Evolutionary conservation across 2,888 invertebrate genomes (phyloP), one percentile per base, ranked within the genome.

Genomic region (Caenorhabditis macrosperma): DNA sequence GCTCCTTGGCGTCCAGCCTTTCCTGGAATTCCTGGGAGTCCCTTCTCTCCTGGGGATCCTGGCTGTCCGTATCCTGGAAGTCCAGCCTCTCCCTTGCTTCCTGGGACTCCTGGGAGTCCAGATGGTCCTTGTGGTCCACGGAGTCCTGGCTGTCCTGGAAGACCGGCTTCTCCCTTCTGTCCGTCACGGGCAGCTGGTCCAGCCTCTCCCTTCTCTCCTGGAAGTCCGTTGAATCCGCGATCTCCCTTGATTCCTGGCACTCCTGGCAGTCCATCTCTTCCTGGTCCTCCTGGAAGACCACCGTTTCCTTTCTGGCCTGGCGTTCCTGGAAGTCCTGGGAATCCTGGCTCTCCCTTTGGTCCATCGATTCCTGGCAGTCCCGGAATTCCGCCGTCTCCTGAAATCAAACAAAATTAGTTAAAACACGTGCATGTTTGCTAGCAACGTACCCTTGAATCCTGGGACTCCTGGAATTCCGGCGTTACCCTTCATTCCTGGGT

Each of bases 71-170:
- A 88, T 59, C 89, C 89, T 35, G 88, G 87, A 55, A 78, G 81
- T 60, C 89, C 89, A 20, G 79, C 69, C 33, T 90, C 88, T 78
- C 89, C 89, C 81, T 89, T 89, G 64, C 81, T 60, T 64, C 89
- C 89, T 50, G 89, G 89, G 5, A 88, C 81, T 66, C 89, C 90
- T 54, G 86, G 86, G 9, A 87, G 63, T 20, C 91, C 91, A 20
- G 93, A 91, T 55, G 93, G 90, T 50, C 96, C 96, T 24, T 82
- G 82, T 22, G 78, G 83, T 46, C 90, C 91, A 24, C 82, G 83
- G 6, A 84, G 78, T 64, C 86, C 87, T 61, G 85, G 86, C 35
- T 82, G 81, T 57, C 87, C 86, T 55, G 85, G 86, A 50, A 85
- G 80, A 52, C 86, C 86, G 46, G 84, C 38, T 6, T 83, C 81